Base-by-base conservation (phyloP, 2,888 invertebrate species). In the Acanthoscelides obtectus region DNA sequence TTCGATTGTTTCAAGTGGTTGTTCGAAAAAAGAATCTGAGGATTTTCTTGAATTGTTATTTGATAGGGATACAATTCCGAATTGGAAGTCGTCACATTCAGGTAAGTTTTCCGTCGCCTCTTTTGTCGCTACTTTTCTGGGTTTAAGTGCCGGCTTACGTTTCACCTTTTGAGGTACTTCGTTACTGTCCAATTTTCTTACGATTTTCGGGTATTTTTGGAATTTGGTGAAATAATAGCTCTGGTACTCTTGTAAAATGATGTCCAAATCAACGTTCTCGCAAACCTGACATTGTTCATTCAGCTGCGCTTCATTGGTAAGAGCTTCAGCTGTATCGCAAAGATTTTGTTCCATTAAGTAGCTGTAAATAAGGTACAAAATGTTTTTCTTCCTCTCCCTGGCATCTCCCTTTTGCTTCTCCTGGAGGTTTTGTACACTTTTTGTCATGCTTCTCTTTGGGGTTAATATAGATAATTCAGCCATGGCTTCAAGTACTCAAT, bases 251-350 rank as follows among this genome's bases (percentile, higher is more conserved):
- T 95, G 91, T 72, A 97, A 86, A 77, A 98, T 93, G 66, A 93
- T 93, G 75, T 94, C 94, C 81, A 98, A 86, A 83, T 97, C 96
- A 72, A 98, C 90, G 81, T 98, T 98, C 81, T 98, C 98, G 84
- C 97, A 98, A 64, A 97, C 88, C 80, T 90, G 88, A 81, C 90
- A 91, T 72, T 91, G 90, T 5, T 88, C 88, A 0, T 91, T 87
- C 12, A 96, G 86, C 66, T 90, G 90, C 0, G 95, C 94, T 84
- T 97, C 97, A 21, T 87, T 86, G 22, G 87, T 87, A 72, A 97
- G 87, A 12, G 87, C 83, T 70, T 92, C 90, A 0, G 92, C 92
- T 0, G 93, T 87, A 73, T 90, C 89, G 73, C 86, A 84, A 72
- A 87, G 88, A 67, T 93, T 91, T 79, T 91, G 90, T 77, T 92